phyloP scores from a whole-genome alignment of 2,113 vertebrate species.

The Rhabdomys dilectus region DNA sequence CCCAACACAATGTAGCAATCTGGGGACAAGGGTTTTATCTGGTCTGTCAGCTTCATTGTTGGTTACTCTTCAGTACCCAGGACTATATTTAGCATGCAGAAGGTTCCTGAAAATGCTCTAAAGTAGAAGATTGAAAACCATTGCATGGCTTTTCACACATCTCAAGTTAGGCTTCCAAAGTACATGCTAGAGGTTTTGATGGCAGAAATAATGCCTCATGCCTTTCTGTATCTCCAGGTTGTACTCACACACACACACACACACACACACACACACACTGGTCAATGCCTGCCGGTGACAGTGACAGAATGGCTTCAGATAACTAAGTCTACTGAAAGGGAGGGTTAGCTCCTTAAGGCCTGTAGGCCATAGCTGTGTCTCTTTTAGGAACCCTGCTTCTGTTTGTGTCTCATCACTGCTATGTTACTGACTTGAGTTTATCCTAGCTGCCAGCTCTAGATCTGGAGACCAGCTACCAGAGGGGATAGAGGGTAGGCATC shows the following conservation, averaged over 20 bases:
- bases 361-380: neutral
- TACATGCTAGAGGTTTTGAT: neutral
- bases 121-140: neutral
- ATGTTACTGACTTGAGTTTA: neutral
- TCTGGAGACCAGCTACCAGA: neutral
- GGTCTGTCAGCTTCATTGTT: neutral
- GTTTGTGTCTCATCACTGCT: neutral
- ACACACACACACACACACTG: neutral
- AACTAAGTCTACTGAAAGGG: neutral
- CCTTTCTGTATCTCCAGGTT: neutral
- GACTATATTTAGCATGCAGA: neutral
- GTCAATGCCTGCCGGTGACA: neutral
- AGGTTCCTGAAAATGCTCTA: neutral
- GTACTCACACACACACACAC: neutral
- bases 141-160: neutral
- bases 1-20: neutral
- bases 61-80: neutral
- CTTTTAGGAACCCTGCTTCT: neutral
- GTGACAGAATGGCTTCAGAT: neutral
- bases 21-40: neutral
- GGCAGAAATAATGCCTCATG: neutral
- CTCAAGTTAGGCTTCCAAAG: neutral
- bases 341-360: neutral
- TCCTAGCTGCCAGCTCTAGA: neutral
- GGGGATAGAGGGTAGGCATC: neutral